Percentiles rank a stretch among this genome's conserved stretches.
These are phyloP conservation scores for Sandelia bainsii DNA, from an alignment of 2,797 vertebrate species.

Conservation along the genomic window DNA sequence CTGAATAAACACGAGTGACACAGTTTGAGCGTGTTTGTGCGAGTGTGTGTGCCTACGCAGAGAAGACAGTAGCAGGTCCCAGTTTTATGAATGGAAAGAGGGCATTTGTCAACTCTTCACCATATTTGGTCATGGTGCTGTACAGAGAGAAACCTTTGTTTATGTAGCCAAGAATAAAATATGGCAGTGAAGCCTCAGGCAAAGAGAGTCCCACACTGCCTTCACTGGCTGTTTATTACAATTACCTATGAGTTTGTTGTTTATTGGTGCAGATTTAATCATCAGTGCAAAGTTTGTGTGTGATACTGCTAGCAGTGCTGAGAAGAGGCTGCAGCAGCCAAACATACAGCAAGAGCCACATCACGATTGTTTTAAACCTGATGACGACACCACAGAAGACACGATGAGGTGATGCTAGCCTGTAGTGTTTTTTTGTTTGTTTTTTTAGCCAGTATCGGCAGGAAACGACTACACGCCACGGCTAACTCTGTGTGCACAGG, in stretches of 20 bases:
- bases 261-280: constrained; percentile 46
- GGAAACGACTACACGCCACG: constrained; percentile 17
- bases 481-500: constrained; percentile 45
- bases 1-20: constrained; percentile 51
- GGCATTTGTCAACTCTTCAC: constrained; percentile 82
- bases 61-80: constrained; percentile 55
- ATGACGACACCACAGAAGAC: constrained; percentile 18
- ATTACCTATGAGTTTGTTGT: constrained; percentile 46
- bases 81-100: constrained; percentile 84
- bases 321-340: constrained; percentile 36
- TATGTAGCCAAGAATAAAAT: constrained; percentile 78
- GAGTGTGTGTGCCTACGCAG: constrained; percentile 13
- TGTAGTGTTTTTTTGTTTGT: not conserved
- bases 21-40: constrained; percentile 28
- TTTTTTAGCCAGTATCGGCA: constrained; percentile 5
- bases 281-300: constrained; percentile 36
- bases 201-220: constrained; percentile 55
- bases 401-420: constrained; percentile 36
- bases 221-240: constrained; percentile 52
- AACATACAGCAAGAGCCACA: constrained; percentile 22
- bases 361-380: constrained; percentile 9
- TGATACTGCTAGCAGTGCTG: constrained; percentile 28
- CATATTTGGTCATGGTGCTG: constrained; percentile 84
- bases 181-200: constrained; percentile 59
- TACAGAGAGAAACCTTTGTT: constrained; percentile 76